A percentile compares a stretch with the other conserved stretches of the same genome.
Evolutionary conservation across 2,888 invertebrate species (phyloP).

Genomic region (Panopea generosa): DNA sequence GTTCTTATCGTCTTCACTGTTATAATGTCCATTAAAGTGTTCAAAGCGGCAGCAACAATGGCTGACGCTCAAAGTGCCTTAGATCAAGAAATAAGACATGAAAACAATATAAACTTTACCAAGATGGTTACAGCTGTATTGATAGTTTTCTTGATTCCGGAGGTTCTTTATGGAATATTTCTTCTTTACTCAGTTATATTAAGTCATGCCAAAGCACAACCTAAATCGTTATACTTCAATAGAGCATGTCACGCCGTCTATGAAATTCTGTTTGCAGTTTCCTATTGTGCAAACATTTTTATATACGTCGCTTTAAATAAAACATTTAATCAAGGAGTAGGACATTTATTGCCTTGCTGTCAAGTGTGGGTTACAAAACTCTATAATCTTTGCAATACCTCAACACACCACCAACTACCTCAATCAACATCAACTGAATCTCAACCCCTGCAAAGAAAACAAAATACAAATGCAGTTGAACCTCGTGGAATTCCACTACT

Average conservation of each 20-base stretch:
- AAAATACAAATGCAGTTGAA: too few species aligned
- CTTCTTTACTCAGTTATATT: not conserved
- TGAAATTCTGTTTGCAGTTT: not conserved
- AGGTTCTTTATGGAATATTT: not conserved
- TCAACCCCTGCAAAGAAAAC: too few species aligned
- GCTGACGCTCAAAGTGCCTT: not conserved
- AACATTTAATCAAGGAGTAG: too few species aligned
- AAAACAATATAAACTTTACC: not conserved
- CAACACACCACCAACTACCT: too few species aligned
- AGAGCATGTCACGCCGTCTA: not conserved
- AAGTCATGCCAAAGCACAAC: not conserved
- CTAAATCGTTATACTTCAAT: not conserved
- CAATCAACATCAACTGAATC: too few species aligned
- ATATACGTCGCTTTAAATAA: not conserved
- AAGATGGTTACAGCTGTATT: not conserved
- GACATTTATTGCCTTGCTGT: too few species aligned
- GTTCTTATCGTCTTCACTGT: not conserved
- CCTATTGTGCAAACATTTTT: conserved; percentile 4
- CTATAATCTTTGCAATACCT: too few species aligned
- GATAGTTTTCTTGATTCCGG: not conserved
- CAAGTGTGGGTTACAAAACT: too few species aligned
- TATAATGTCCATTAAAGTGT: not conserved
- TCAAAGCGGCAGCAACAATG: not conserved
- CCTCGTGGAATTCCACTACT: too few species aligned
- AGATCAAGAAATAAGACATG: not conserved